Conservation (phyloP, 2,888 invertebrate species). For the Cantharis flavilabris region DNA sequence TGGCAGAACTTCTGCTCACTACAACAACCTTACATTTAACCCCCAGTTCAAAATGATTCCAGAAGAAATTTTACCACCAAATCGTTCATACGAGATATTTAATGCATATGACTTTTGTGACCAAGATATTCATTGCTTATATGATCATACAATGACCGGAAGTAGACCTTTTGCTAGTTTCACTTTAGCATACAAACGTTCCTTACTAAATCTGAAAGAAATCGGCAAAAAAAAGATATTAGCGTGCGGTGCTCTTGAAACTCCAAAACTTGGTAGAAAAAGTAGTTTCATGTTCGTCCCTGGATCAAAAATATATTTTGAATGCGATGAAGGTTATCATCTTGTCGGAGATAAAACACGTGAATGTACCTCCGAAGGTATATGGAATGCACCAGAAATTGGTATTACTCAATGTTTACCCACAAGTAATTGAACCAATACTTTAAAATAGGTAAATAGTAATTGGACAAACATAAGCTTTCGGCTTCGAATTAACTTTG, state of each 20-base stretch:
- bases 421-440: neutral
- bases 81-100: slow-evolving; percentile 67
- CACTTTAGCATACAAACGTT: slow-evolving; percentile 81
- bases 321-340: slow-evolving; percentile 88
- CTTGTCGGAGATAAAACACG: slow-evolving; percentile 83
- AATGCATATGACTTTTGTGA: slow-evolving; percentile 75
- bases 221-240: slow-evolving; percentile 61
- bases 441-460: too few species aligned
- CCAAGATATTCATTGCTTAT: slow-evolving; percentile 72
- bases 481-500: too few species aligned
- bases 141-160: slow-evolving; percentile 84
- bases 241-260: slow-evolving; percentile 87
- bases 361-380: slow-evolving; percentile 78
- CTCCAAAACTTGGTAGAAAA: slow-evolving; percentile 88
- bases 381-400: slow-evolving; percentile 83
- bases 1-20: slow-evolving; percentile 79
- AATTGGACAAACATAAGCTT: too few species aligned
- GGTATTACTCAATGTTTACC: slow-evolving; percentile 87
- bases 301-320: slow-evolving; percentile 85
- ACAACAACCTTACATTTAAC: slow-evolving; percentile 75
- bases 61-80: slow-evolving; percentile 71
- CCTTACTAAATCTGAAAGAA: slow-evolving; percentile 52
- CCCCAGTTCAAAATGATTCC: slow-evolving; percentile 76
- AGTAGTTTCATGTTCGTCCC: slow-evolving; percentile 88
- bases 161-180: slow-evolving; percentile 85